Evolutionary conservation across 2,113 vertebrate genomes (phyloP).

Genomic region (Platichthys flesus): DNA sequence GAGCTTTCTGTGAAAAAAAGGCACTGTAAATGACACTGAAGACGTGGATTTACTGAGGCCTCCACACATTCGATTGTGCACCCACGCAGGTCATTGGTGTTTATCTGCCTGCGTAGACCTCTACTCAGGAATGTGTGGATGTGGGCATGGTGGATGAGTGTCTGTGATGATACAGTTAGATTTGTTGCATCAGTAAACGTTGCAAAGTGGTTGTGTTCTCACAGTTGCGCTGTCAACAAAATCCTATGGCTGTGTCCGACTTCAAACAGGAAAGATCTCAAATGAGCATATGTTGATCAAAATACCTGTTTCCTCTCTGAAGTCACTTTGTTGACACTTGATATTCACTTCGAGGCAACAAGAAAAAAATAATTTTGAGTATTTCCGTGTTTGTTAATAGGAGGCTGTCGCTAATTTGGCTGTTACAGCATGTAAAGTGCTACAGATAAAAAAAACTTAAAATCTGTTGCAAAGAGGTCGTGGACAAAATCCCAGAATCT

Average conservation of each 20-base stretch:
- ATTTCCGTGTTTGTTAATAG: background rate
- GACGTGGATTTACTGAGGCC: background rate
- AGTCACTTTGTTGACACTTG: too few species aligned
- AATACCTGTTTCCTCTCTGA: too few species aligned
- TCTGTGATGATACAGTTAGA: background rate
- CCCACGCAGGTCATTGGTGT: background rate
- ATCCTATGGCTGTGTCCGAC: background rate
- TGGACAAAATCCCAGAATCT: slow-evolving; percentile 49
- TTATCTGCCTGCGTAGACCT: background rate
- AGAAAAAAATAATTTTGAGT: background rate
- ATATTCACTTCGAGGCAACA: background rate
- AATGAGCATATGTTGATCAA: too few species aligned
- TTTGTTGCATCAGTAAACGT: too few species aligned
- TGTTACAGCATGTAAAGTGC: slow-evolving; percentile 1
- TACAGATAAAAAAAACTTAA: slow-evolving; percentile 40
- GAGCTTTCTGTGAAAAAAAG: background rate
- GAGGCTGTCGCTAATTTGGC: slow-evolving; percentile 5
- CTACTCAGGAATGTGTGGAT: background rate
- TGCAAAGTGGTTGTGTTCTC: background rate
- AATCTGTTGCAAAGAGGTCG: slow-evolving; percentile 63
- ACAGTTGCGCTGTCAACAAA: background rate
- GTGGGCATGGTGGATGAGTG: background rate
- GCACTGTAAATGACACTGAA: too few species aligned
- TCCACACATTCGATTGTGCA: background rate
- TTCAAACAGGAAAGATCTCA: too few species aligned